These are phyloP conservation scores for Coluber constrictor DNA, from an alignment of 2,797 vertebrate genomes.

Conservation along the genomic window DNA sequence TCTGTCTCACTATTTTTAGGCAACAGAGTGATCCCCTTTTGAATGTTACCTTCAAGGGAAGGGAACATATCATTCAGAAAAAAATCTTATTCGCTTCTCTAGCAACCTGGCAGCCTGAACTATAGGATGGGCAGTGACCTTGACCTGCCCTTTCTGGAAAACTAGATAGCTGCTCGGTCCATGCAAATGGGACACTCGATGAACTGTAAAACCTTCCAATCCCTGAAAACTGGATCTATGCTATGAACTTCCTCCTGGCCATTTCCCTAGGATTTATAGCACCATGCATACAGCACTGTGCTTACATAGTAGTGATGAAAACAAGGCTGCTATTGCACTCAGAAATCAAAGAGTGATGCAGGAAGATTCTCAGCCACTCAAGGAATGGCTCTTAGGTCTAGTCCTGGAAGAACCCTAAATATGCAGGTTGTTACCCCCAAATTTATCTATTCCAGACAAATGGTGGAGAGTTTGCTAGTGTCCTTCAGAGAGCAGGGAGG, in stretches of 20 bases:
- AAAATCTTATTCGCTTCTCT: background rate
- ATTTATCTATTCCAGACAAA: background rate
- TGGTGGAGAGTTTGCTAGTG: background rate
- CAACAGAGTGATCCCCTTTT: background rate
- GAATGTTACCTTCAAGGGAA: background rate
- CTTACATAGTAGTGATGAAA: background rate
- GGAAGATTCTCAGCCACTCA: background rate
- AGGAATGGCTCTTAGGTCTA: background rate
- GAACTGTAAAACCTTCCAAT: background rate
- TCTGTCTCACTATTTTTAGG: too few relatives aligned
- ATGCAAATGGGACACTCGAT: background rate
- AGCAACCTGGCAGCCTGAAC: background rate
- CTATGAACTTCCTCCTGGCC: background rate
- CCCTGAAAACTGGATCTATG: background rate
- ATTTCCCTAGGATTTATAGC: background rate
- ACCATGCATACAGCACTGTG: background rate
- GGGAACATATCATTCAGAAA: background rate
- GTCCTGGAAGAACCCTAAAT: background rate
- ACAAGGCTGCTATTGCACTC: background rate
- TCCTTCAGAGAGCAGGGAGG: background rate
- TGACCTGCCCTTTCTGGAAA: background rate
- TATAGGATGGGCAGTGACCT: background rate
- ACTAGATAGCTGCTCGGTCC: too few relatives aligned
- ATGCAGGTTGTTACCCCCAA: background rate
- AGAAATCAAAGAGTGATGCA: background rate